Evolutionary conservation across 2,797 vertebrate species (phyloP).

Genomic region (Leptoclinus maculatus): DNA sequence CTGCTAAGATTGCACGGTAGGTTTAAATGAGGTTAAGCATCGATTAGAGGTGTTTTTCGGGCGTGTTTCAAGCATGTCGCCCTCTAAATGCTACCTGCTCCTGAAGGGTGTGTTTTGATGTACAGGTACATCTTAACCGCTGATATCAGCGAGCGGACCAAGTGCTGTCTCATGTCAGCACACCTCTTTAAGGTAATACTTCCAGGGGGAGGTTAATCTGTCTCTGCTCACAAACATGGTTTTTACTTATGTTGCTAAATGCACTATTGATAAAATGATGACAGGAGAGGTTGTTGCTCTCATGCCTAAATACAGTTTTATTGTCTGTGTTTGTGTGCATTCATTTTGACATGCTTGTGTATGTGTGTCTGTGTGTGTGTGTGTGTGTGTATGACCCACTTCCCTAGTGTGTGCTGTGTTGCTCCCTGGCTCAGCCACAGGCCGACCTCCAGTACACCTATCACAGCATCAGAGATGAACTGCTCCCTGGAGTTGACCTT

Average conservation of each 20-base stretch:
- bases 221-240: not conserved
- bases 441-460: conserved; percentile 86
- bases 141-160: conserved; percentile 84
- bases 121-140: conserved; percentile 86
- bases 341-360: not conserved
- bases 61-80: not conserved
- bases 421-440: conserved; percentile 88
- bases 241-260: conserved; percentile 14
- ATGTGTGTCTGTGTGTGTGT: conserved; percentile 64
- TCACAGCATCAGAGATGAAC: conserved; percentile 82
- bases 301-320: not conserved
- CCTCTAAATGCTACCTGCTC: not conserved
- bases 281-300: not conserved
- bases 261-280: not conserved
- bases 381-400: conserved; percentile 71
- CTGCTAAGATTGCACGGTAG: conserved; percentile 95
- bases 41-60: not conserved
- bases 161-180: conserved; percentile 90
- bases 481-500: conserved; percentile 91
- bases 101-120: conserved; percentile 40
- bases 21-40: conserved; percentile 61
- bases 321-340: not conserved
- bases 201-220: not conserved
- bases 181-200: conserved; percentile 92
- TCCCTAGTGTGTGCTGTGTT: conserved; percentile 88